A percentile compares a stretch with the other conserved stretches of the same genome.
Evolutionary conservation across 2,888 invertebrate genomes (phyloP).

Genomic region (Apamea anceps): DNA sequence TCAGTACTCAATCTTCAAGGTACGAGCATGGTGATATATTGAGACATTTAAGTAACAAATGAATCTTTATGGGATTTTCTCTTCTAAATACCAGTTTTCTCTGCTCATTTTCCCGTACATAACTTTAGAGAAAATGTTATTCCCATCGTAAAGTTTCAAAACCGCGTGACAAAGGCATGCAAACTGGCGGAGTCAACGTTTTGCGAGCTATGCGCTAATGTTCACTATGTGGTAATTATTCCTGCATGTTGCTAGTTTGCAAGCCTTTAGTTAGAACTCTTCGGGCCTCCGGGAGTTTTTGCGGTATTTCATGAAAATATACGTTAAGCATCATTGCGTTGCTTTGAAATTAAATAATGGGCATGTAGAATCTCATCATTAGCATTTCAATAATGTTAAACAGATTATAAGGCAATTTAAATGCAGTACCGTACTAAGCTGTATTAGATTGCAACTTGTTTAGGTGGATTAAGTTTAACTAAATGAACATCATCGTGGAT

Average conservation of each 20-base stretch:
- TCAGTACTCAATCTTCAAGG: conserved; percentile 1
- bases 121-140: conserved; percentile 50
- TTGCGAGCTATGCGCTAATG: conserved; percentile 69
- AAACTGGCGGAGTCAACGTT: conserved; percentile 66
- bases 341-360: conserved; percentile 52
- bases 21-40: conserved; percentile 18
- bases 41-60: conserved; percentile 16
- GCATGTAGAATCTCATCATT: conserved; percentile 33
- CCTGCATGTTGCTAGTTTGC: conserved; percentile 68
- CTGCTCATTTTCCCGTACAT: conserved; percentile 34
- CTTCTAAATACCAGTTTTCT: conserved; percentile 27
- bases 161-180: conserved; percentile 57
- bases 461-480: conserved; percentile 36
- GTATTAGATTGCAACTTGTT: conserved; percentile 43
- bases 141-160: conserved; percentile 56
- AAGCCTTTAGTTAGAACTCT: conserved; percentile 56
- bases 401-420: conserved; percentile 35
- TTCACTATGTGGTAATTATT: conserved; percentile 69
- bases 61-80: conserved; percentile 29
- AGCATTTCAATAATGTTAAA: conserved; percentile 42
- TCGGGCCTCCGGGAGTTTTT: conserved; percentile 47
- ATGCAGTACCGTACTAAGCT: conserved; percentile 32
- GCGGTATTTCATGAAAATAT: conserved; percentile 56
- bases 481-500: conserved; percentile 38
- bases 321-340: conserved; percentile 56